Percentiles rank a stretch among this genome's conserved stretches.
Evolutionary conservation across 2,113 vertebrate genomes (phyloP).

Genomic region (Calonectris borealis): DNA sequence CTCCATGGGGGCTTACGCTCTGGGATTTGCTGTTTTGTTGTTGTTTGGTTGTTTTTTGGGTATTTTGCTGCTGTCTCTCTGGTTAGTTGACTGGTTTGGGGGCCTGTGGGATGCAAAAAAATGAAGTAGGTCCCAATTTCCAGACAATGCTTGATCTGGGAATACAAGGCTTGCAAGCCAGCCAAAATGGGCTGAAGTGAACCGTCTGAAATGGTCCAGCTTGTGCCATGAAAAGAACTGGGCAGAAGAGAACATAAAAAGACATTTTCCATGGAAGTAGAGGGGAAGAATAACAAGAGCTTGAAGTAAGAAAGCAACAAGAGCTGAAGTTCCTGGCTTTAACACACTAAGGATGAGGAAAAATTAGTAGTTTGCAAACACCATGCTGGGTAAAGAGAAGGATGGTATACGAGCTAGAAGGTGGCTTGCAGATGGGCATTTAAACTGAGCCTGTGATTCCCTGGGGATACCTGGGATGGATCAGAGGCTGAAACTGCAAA

Average conservation of each 20-base stretch:
- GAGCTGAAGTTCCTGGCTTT: not conserved
- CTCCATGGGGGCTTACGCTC: rapidly evolving
- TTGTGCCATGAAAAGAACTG: not conserved
- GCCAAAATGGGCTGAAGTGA: not conserved
- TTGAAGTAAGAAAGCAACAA: not conserved
- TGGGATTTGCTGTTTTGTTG: not conserved
- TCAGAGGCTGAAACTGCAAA: not conserved
- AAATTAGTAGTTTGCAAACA: not conserved
- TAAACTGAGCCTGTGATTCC: not conserved
- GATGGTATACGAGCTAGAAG: not conserved
- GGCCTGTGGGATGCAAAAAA: not conserved
- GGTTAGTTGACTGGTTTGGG: not conserved
- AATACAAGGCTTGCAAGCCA: not conserved
- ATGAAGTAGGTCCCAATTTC: not conserved
- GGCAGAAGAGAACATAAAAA: not conserved
- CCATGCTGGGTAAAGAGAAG: not conserved
- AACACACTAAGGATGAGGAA: not conserved
- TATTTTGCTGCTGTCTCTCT: not conserved
- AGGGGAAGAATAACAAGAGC: not conserved
- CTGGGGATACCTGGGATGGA: not conserved
- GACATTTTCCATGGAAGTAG: not conserved
- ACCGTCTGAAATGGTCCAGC: not conserved
- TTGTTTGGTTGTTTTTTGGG: not conserved
- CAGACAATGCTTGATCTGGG: not conserved
- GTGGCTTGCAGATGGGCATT: not conserved